phyloP scores from a whole-genome alignment of 1,140 invertebrate species.

The Leguminivora glycinivorella region DNA sequence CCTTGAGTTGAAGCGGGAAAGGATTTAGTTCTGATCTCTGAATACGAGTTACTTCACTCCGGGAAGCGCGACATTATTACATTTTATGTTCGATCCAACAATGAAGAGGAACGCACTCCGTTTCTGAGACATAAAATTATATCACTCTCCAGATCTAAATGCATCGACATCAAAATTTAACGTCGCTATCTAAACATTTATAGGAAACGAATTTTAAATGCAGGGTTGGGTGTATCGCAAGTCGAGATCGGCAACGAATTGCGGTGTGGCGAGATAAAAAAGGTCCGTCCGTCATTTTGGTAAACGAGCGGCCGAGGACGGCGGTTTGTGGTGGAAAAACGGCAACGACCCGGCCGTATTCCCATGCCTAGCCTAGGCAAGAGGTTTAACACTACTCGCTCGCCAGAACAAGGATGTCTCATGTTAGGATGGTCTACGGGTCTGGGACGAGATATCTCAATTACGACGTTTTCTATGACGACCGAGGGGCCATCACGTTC shows the following conservation, averaged over 20 bases:
- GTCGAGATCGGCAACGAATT: conserved; percentile 69
- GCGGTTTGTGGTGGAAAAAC: conserved; percentile 51
- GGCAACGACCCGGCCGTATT: conserved; percentile 44
- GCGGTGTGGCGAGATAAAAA: conserved; percentile 72
- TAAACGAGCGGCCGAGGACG: conserved; percentile 61
- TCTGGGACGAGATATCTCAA: too few relatives aligned
- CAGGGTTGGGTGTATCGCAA: conserved; percentile 54
- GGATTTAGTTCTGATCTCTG: conserved; percentile 9
- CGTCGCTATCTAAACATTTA: conserved; percentile 43
- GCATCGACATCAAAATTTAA: conserved; percentile 38
- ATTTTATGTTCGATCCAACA: conserved; percentile 26
- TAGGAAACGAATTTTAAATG: conserved; percentile 54
- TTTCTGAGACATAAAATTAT: conserved; percentile 30
- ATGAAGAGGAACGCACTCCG: conserved; percentile 11
- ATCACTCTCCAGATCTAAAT: conserved; percentile 34
- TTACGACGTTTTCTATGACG: too few relatives aligned
- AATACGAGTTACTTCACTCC: neutral
- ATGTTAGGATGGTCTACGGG: too few relatives aligned
- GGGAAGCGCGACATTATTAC: conserved; percentile 15
- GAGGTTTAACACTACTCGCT: too few relatives aligned
- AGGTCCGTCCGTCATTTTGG: conserved; percentile 73
- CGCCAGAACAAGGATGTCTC: too few relatives aligned
- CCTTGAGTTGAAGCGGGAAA: neutral
- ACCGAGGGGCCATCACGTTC: too few relatives aligned
- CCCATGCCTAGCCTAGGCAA: conserved; percentile 15